These are phyloP conservation scores for Platanista minor DNA, from an alignment of 2,113 vertebrate species.

Conservation along the genomic window DNA sequence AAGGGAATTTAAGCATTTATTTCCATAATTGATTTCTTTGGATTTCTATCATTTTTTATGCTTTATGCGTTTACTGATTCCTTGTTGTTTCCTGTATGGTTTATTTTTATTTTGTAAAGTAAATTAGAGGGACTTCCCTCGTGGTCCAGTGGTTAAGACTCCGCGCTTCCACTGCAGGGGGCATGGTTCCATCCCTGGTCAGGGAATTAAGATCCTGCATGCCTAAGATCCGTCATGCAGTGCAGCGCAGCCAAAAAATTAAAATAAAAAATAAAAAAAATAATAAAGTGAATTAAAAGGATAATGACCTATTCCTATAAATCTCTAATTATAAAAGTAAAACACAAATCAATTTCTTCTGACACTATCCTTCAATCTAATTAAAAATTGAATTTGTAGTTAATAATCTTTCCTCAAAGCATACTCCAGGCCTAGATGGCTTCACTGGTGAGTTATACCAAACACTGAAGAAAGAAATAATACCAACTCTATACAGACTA, in stretches of 20 bases:
- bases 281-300: not conserved
- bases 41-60: not conserved
- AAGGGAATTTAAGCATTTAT: not conserved
- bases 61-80: not conserved
- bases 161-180: too few relatives aligned
- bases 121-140: not conserved
- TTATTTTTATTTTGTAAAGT: not conserved
- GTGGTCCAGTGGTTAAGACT: too few relatives aligned
- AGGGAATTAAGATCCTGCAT: too few relatives aligned
- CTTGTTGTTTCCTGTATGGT: not conserved
- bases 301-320: not conserved
- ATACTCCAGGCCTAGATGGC: not conserved
- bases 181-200: too few relatives aligned
- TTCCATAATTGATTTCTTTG: not conserved
- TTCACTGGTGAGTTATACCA: not conserved
- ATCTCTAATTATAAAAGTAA: not conserved
- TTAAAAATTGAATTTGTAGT: not conserved
- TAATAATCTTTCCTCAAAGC: not conserved
- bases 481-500: not conserved
- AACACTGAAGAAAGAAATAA: not conserved
- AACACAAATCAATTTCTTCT: not conserved
- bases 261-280: too few relatives aligned
- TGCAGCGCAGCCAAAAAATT: too few relatives aligned
- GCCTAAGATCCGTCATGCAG: too few relatives aligned
- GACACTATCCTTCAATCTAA: not conserved